Evolutionary conservation across 2,113 vertebrate species (phyloP), one percentile per base, ranked within the genome.

Genomic region (Psephotus haematonotus): DNA sequence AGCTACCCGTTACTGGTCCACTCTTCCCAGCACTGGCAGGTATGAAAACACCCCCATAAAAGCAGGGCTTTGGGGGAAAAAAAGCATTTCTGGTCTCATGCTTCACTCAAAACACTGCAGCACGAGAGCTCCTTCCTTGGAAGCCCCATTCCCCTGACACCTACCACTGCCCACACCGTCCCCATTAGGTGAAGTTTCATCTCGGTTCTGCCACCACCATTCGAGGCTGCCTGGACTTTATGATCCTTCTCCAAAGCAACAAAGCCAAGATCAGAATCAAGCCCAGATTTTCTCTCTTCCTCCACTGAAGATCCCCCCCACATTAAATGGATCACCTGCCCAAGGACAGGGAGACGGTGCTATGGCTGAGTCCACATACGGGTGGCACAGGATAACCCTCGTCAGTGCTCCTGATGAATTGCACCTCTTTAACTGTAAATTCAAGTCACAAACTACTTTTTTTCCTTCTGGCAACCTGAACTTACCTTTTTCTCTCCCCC

Each of bases 361-460:
- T 41, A 9, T 0, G 5, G 46, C 39, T 2, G 44, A 20, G 35
- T 5, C 27, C 44, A 0, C 25, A 27, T n/a, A 39, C 0, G 3
- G 25, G 37, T 1, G 11, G 79, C 67, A 57, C 39, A 33, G 35
- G 35, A 60, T 3, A 53, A 31, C 43, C 50, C 44, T 39, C 47
- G 18, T 4, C 20, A 19, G 24, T 19, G 55, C 60, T 50, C 41
- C 55, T 11, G 1, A 59, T 0, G 20, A 31, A 57, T 31, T 57
- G 44, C 74, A 68, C 33, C 60, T 57, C 57, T 93, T 28, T 23
- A 19, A 55, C 33, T 50, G 23, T 9, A 84, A 84, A 89, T 55
- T 57, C 74, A 67, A 84, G 28, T n/a, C 4, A 28, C 80, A 91
- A 86, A n/a, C 71, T 60, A 14, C 23, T 77, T 63, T 62, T 37